A percentile compares a stretch with the other conserved stretches of the same genome.
phyloP scores from a whole-genome alignment of 2,888 invertebrate species.

The Dinocampus coccinellae region DNA sequence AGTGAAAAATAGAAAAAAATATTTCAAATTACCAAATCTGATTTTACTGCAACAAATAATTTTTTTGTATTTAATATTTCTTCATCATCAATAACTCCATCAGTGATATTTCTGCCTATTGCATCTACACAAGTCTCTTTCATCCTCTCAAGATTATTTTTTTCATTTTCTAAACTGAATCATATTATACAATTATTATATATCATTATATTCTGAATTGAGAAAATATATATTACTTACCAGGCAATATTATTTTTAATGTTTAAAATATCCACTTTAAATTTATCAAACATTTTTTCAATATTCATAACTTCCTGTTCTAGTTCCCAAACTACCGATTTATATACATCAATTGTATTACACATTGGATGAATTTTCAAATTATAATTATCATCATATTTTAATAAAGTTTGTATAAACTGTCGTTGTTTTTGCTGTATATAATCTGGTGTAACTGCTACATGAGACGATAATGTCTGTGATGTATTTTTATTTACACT shows the following conservation, averaged over 20 bases:
- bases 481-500: constrained; percentile 46
- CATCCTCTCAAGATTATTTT: constrained; percentile 53
- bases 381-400: constrained; percentile 43
- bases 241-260: constrained; percentile 50
- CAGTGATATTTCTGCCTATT: constrained; percentile 38
- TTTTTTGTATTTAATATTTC: constrained; percentile 46
- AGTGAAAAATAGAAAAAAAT: background rate
- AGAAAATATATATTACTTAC: constrained; percentile 46
- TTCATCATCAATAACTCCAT: constrained; percentile 42
- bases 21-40: constrained; percentile 53
- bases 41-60: constrained; percentile 51
- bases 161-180: constrained; percentile 56
- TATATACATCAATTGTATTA: constrained; percentile 50
- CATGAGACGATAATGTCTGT: constrained; percentile 21
- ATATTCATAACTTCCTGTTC: constrained; percentile 45
- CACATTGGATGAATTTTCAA: constrained; percentile 52
- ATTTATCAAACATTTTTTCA: constrained; percentile 35
- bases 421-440: constrained; percentile 46
- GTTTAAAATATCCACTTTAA: constrained; percentile 40
- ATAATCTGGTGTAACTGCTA: constrained; percentile 39
- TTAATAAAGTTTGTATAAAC: constrained; percentile 44
- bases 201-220: no score
- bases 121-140: constrained; percentile 47
- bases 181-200: background rate
- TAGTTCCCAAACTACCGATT: constrained; percentile 47